Base-by-base conservation (phyloP, 2,113 vertebrate genomes). In the Campylomormyrus tamandua region DNA sequence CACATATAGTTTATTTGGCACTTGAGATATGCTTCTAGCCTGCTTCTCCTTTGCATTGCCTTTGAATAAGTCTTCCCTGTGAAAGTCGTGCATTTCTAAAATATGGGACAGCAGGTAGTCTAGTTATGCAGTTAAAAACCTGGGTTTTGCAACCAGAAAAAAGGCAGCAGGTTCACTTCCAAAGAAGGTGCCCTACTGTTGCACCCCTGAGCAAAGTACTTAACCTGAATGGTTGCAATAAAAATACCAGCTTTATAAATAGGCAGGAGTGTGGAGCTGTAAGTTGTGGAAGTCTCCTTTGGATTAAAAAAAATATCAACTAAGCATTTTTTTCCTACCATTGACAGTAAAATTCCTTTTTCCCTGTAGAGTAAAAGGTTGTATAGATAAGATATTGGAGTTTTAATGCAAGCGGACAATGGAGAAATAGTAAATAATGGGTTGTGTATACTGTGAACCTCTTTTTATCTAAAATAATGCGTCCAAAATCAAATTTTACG, bases 141-240 rank as follows among this genome's bases (percentile, higher is more conserved):
- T 27, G n/a, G 48, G 15, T 35, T 45, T 56, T 35, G 50, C 50
- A 35, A 87, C 31, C 5, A 19, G 83, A 46, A 42, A 70, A 86
- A 86, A 86, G 83, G 83, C 35, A 19, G 50, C 50, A 31, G 50
- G n/a, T 35, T 87, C 85, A 31, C 49, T 19, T 87, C 85, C 27
- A n/a, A 87, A 49, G 74, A 49, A 56, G 85, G 31, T 31, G 50
- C 85, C 48, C 50, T 87, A 35, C 85, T 53, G 85, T 53, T 35
- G 85, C n/a, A 53, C 85, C 31, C 31, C 50, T 31, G 27, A 31
- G 50, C 49, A 87, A 87, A 53, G 50, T 87, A 87, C 50, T 87
- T 87, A 87, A 87, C 85, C 85, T 87, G 49, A 87, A 87, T 53
- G 85, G 85, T 13, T 56, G 85, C 85, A 52, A 39, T 53, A 87